Evolutionary conservation across 2,113 vertebrate species (phyloP).

Genomic region (Phoxinus phoxinus): DNA sequence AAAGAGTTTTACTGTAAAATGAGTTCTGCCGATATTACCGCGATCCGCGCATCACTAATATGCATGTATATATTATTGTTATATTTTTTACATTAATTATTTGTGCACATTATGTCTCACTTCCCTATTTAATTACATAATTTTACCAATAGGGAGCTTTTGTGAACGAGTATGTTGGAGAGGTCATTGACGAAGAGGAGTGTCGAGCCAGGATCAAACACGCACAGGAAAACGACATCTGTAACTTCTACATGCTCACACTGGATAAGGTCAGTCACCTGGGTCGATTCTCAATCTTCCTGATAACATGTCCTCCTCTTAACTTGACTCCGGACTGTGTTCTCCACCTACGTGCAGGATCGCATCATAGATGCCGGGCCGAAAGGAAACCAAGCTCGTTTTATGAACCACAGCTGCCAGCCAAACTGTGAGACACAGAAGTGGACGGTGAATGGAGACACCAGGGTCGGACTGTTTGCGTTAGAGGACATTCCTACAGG

Average conservation of each 20-base stretch:
- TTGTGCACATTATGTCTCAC: neutral
- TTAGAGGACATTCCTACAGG: constrained; percentile 94
- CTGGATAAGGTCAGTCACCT: constrained; percentile 88
- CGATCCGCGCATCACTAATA: no score
- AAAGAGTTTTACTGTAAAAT: no score
- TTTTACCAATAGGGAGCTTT: constrained; percentile 85
- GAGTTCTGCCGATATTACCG: no score
- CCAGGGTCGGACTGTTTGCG: constrained; percentile 94
- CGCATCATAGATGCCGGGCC: constrained; percentile 97
- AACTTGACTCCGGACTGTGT: neutral
- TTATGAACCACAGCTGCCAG: constrained; percentile 99
- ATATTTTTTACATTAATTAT: no score
- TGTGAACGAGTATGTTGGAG: constrained; percentile 98
- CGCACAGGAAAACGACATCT: constrained; percentile 95
- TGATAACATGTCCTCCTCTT: neutral
- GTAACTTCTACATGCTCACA: constrained; percentile 99
- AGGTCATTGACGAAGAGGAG: constrained; percentile 98
- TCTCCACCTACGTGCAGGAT: constrained; percentile 76
- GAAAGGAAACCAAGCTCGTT: constrained; percentile 96
- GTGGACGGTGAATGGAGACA: constrained; percentile 98
- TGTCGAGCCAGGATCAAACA: constrained; percentile 92
- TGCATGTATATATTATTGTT: no score
- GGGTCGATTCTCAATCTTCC: neutral
- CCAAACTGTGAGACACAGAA: constrained; percentile 99
- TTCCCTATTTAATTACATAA: neutral